Percentiles rank a stretch among this genome's conserved stretches.
These are phyloP conservation scores for Spea hammondii DNA, from an alignment of 2,797 vertebrate genomes.

Conservation along the genomic window DNA sequence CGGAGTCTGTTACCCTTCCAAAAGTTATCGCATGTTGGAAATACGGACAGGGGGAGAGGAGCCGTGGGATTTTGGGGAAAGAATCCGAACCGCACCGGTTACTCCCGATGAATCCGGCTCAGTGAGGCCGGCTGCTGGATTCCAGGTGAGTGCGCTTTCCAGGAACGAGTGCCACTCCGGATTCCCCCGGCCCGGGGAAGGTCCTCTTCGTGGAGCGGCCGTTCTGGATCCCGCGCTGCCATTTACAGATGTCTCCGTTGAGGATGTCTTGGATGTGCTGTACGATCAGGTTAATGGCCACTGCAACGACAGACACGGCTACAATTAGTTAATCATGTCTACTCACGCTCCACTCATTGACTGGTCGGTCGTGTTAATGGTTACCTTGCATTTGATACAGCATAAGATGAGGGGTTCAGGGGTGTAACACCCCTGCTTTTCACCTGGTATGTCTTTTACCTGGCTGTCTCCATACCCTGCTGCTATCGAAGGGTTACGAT, in stretches of 20 bases:
- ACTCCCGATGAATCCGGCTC: slow-evolving; percentile 44
- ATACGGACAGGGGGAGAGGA: background rate
- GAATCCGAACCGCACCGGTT: too few species aligned
- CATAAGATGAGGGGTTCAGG: too few species aligned
- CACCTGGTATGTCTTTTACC: too few species aligned
- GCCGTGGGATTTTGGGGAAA: background rate
- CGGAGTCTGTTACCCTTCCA: background rate
- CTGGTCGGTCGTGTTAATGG: too few species aligned
- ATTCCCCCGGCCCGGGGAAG: slow-evolving; percentile 72
- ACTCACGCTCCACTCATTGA: too few species aligned
- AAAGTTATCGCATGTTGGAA: background rate
- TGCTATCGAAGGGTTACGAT: too few species aligned
- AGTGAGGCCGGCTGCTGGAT: slow-evolving; percentile 92
- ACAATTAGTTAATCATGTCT: background rate
- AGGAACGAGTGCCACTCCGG: slow-evolving; percentile 58
- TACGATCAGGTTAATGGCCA: slow-evolving; percentile 96
- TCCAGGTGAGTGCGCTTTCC: slow-evolving; percentile 86
- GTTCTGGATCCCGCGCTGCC: slow-evolving; percentile 79
- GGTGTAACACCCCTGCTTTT: too few species aligned
- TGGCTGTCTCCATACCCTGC: too few species aligned
- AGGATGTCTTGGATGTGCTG: slow-evolving; percentile 98
- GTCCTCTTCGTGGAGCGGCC: slow-evolving; percentile 77
- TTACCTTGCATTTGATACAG: too few species aligned
- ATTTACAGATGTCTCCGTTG: slow-evolving; percentile 90
- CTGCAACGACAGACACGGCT: slow-evolving; percentile 61